phyloP scores from a whole-genome alignment of 2,113 vertebrate species.

The Tympanuchus pallidicinctus region DNA sequence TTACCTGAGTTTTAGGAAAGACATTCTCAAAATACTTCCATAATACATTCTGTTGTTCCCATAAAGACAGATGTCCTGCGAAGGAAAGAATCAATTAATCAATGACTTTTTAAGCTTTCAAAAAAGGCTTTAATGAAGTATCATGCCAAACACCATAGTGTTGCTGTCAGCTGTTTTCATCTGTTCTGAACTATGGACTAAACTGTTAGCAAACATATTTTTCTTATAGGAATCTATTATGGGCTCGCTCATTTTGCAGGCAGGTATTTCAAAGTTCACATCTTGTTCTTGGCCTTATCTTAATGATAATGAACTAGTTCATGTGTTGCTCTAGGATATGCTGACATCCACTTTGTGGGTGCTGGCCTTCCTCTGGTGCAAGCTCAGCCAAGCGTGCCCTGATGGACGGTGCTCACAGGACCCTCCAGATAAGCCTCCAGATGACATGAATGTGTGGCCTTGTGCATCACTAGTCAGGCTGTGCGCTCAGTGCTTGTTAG shows the following conservation, averaged over 20 bases:
- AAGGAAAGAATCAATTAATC: background rate
- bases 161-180: slow-evolving; percentile 15
- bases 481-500: background rate
- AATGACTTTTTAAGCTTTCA: background rate
- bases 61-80: background rate
- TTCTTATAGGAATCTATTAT: background rate
- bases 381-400: background rate
- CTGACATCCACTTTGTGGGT: background rate
- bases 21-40: background rate
- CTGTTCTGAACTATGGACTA: background rate
- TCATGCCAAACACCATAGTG: accelerated
- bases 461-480: accelerated
- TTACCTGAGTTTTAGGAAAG: background rate
- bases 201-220: background rate
- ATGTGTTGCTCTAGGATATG: slow-evolving; percentile 20
- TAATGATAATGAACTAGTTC: background rate
- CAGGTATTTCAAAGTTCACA: slow-evolving; percentile 28
- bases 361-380: background rate
- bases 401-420: background rate
- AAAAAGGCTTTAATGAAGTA: background rate
- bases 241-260: background rate
- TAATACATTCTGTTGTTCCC: background rate
- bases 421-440: no score
- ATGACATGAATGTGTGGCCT: background rate
- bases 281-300: slow-evolving; percentile 39